These are phyloP conservation scores for Plestiodon gilberti DNA, from an alignment of 2,113 vertebrate genomes.

Conservation along the genomic window DNA sequence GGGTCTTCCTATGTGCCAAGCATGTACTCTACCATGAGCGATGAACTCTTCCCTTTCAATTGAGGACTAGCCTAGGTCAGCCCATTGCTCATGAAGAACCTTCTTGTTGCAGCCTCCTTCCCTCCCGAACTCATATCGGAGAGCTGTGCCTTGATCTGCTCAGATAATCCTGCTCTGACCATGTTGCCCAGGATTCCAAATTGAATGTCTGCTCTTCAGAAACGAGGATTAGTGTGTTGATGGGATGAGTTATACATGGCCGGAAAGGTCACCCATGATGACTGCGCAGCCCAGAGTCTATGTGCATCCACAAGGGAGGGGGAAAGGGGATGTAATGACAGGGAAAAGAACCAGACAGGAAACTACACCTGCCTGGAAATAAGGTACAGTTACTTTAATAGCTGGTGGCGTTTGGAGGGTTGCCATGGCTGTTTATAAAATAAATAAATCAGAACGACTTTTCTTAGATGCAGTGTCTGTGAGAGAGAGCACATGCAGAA, in stretches of 20 bases:
- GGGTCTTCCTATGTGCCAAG: no score
- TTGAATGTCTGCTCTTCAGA: constrained; percentile 21
- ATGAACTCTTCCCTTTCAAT: no score
- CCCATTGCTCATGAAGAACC: neutral
- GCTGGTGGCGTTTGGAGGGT: neutral
- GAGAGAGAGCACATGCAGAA: neutral
- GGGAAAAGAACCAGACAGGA: neutral
- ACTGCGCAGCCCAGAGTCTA: neutral
- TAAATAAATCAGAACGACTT: neutral
- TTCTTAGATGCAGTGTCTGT: neutral
- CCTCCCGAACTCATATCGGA: neutral
- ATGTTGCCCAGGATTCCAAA: constrained; percentile 12
- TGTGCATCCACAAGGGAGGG: neutral
- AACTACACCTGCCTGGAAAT: neutral
- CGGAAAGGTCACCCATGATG: constrained; percentile 17
- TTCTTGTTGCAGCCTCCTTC: neutral
- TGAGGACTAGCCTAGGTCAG: neutral
- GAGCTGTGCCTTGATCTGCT: constrained; percentile 2
- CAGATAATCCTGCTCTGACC: neutral
- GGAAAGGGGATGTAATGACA: neutral
- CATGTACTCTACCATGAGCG: no score
- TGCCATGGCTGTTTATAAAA: neutral
- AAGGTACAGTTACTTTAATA: neutral
- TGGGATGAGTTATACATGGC: neutral
- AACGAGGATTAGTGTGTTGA: neutral